Percentiles rank a stretch among this genome's conserved stretches.
phyloP scores from a whole-genome alignment of 2,888 invertebrate species.

The Eupithecia inturbata region DNA sequence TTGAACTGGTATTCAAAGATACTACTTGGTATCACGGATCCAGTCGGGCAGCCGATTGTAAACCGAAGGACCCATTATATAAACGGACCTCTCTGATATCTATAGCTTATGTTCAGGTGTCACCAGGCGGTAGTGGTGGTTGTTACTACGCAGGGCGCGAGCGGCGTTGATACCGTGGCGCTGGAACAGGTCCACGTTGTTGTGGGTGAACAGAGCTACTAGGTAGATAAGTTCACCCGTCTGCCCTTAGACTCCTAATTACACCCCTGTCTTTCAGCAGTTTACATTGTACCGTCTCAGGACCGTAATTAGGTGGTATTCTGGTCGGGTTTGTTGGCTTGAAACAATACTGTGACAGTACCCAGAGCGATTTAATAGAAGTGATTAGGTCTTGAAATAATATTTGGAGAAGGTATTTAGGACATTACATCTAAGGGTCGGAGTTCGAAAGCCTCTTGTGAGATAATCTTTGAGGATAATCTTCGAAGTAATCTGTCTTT shows the following conservation, averaged over 20 bases:
- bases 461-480: slow-evolving; percentile 3
- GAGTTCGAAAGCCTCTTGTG: neutral
- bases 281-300: slow-evolving; percentile 39
- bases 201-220: too few species aligned
- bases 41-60: too few species aligned
- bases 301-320: slow-evolving; percentile 42
- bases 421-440: slow-evolving; percentile 6
- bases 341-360: slow-evolving; percentile 27
- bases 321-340: slow-evolving; percentile 38
- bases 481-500: neutral
- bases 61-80: too few species aligned
- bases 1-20: too few species aligned
- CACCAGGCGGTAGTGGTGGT: too few species aligned
- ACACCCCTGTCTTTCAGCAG: slow-evolving; percentile 25
- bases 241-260: slow-evolving; percentile 1
- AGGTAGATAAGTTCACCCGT: too few species aligned
- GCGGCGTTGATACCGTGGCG: too few species aligned
- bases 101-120: too few species aligned
- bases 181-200: too few species aligned
- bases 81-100: too few species aligned
- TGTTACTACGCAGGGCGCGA: too few species aligned
- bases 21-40: too few species aligned
- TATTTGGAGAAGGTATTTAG: slow-evolving; percentile 22
- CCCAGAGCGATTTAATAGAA: slow-evolving; percentile 7
- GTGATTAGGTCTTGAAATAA: slow-evolving; percentile 30